Evolutionary conservation across 2,888 invertebrate species (phyloP).

Genomic region (Tyria jacobaeae): DNA sequence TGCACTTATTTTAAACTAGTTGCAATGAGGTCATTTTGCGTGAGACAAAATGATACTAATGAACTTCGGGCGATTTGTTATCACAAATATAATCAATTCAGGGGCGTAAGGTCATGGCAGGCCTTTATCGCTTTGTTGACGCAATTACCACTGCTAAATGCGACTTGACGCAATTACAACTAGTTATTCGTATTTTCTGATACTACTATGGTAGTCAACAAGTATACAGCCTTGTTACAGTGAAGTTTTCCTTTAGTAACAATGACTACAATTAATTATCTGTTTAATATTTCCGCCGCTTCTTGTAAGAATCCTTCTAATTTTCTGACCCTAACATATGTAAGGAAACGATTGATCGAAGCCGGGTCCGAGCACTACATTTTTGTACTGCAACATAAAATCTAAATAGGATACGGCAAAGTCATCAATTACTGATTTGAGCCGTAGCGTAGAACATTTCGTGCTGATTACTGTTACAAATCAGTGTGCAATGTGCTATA

Average conservation of each 20-base stretch:
- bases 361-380: not conserved
- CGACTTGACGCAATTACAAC: too few relatives aligned
- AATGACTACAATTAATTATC: too few relatives aligned
- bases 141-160: conserved; percentile 26
- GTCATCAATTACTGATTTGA: conserved; percentile 8
- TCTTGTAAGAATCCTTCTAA: not conserved
- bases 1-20: too few relatives aligned
- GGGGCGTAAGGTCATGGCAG: conserved; percentile 48
- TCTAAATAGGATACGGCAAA: not conserved
- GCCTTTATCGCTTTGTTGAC: conserved; percentile 36
- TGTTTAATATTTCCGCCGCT: not conserved
- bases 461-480: conserved; percentile 8
- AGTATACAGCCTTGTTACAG: too few relatives aligned
- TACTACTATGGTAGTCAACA: too few relatives aligned
- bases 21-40: conserved; percentile 26
- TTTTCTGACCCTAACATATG: not conserved
- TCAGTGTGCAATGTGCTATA: conserved; percentile 10
- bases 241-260: too few relatives aligned
- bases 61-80: conserved; percentile 23
- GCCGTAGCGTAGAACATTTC: conserved; percentile 2
- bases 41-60: conserved; percentile 30
- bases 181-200: not conserved
- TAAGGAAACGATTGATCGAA: not conserved
- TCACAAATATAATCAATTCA: conserved; percentile 45
- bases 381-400: not conserved